phyloP scores from a whole-genome alignment of 1,140 invertebrate species.

The Micrasema longulum region DNA sequence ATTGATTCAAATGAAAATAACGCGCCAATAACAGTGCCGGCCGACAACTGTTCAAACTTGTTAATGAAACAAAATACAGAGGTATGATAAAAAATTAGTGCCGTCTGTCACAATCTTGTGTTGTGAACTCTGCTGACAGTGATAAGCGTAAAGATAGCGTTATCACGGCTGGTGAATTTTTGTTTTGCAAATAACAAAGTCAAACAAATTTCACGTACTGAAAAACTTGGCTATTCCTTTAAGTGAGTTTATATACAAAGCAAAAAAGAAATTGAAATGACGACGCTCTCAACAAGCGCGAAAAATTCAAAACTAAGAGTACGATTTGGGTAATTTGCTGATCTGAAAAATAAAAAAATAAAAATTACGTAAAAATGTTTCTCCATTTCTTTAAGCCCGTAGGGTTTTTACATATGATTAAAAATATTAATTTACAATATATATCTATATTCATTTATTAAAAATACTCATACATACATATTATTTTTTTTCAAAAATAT shows the following conservation, averaged over 20 bases:
- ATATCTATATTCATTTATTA: too few relatives aligned
- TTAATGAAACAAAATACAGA: background rate
- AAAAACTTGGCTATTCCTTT: too few relatives aligned
- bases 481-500: too few relatives aligned
- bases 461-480: too few relatives aligned
- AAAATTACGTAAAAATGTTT: too few relatives aligned
- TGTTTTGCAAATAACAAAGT: constrained; percentile 28
- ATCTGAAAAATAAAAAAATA: constrained; percentile 47
- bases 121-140: constrained; percentile 23
- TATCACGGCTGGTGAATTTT: constrained; percentile 7
- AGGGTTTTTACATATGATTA: too few relatives aligned
- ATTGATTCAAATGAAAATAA: constrained; percentile 21
- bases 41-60: constrained; percentile 18
- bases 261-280: background rate
- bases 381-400: too few relatives aligned
- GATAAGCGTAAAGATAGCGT: constrained; percentile 32
- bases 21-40: constrained; percentile 7
- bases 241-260: too few relatives aligned
- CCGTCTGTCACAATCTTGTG: constrained; percentile 8
- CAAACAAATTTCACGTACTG: too few relatives aligned
- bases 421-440: too few relatives aligned
- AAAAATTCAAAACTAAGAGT: constrained; percentile 34
- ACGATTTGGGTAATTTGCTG: constrained; percentile 32
- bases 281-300: constrained; percentile 24
- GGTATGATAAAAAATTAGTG: constrained; percentile 25